Evolutionary conservation across 2,888 invertebrate genomes (phyloP).

Genomic region (Phlogophora meticulosa): DNA sequence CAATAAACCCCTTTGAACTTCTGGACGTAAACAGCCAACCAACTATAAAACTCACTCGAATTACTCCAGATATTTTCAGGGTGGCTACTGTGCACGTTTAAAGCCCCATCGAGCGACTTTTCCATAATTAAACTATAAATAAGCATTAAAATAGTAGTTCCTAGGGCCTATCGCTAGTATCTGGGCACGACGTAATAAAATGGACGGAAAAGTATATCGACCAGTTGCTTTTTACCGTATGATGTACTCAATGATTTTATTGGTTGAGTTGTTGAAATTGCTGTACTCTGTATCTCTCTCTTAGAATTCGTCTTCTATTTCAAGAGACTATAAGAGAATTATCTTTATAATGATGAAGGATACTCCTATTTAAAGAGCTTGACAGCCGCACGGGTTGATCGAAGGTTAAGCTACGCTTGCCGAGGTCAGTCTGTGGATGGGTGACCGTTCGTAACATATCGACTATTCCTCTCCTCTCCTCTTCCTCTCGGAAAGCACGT

Average conservation of each 20-base stretch:
- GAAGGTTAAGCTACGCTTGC: too few relatives aligned
- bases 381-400: too few relatives aligned
- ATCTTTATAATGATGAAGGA: too few relatives aligned
- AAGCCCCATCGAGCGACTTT: constrained; percentile 56
- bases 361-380: too few relatives aligned
- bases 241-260: constrained; percentile 44
- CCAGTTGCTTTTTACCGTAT: constrained; percentile 51
- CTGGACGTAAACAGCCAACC: neutral
- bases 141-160: constrained; percentile 65
- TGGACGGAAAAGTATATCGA: constrained; percentile 29
- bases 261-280: constrained; percentile 43
- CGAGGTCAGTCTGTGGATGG: too few relatives aligned
- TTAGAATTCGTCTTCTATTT: too few relatives aligned
- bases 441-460: too few relatives aligned
- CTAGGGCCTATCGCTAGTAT: constrained; percentile 58
- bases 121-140: constrained; percentile 72
- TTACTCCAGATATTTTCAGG: constrained; percentile 40
- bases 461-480: too few relatives aligned
- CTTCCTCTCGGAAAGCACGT: too few relatives aligned
- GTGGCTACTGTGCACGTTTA: constrained; percentile 48
- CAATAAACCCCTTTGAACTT: neutral
- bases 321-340: too few relatives aligned
- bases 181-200: constrained; percentile 61
- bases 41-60: constrained; percentile 5
- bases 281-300: constrained; percentile 28